Percentiles rank a stretch among this genome's conserved stretches.
Conservation (phyloP, 2,113 vertebrate genomes). For the Coptodon bakossiorum region DNA sequence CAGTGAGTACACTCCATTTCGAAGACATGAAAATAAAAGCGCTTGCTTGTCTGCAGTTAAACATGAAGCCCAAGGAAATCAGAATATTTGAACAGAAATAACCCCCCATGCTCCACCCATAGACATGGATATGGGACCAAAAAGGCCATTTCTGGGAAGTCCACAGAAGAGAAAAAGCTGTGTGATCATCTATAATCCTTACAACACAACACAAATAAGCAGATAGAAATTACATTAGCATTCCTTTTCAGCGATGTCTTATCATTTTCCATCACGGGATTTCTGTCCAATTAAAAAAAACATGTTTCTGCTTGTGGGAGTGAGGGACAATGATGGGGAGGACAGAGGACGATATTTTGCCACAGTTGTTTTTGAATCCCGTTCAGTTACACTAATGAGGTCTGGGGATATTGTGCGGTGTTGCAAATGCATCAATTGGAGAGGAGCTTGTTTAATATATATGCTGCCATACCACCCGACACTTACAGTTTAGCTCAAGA, state of each 20-base stretch:
- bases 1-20: neutral
- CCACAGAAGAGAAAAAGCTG: neutral
- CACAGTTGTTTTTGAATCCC: neutral
- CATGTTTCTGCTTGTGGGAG: neutral
- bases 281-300: constrained; percentile 17
- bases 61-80: neutral
- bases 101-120: neutral
- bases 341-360: neutral
- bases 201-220: neutral
- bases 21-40: neutral
- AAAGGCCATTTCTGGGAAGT: neutral
- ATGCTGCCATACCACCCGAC: neutral
- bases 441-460: neutral
- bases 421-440: neutral
- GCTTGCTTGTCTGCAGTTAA: neutral
- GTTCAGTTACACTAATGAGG: constrained; percentile 7
- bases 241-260: neutral
- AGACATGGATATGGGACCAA: neutral
- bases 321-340: neutral
- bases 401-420: neutral
- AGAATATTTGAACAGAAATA: neutral
- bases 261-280: neutral
- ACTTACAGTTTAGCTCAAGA: neutral
- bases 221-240: neutral
- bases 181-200: neutral